These are phyloP conservation scores for Catharus minimus DNA, from an alignment of 2,113 vertebrate species.

Conservation along the genomic window DNA sequence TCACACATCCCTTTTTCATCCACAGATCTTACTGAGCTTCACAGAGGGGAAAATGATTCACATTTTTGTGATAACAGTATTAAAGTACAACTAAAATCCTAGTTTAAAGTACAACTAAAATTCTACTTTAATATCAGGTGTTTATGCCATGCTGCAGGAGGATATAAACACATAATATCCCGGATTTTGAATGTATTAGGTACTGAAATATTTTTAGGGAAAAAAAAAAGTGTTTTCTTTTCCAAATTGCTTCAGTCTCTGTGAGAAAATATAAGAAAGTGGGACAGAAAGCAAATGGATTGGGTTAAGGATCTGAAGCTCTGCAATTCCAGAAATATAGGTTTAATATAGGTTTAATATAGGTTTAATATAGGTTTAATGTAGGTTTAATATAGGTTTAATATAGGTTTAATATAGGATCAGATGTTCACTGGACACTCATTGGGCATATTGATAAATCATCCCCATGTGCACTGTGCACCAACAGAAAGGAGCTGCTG, in stretches of 20 bases:
- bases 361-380: too few species aligned
- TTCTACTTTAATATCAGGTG: background rate
- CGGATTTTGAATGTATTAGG: background rate
- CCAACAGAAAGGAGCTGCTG: background rate
- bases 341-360: background rate
- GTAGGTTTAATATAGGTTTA: background rate
- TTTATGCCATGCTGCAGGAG: background rate
- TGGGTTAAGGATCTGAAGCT: background rate
- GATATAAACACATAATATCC: background rate
- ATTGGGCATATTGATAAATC: background rate
- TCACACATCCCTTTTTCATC: background rate
- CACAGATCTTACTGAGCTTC: background rate
- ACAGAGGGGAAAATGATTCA: background rate
- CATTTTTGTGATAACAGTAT: background rate
- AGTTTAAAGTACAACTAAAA: background rate
- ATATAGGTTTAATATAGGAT: background rate
- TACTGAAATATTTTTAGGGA: background rate
- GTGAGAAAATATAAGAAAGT: background rate
- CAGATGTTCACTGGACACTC: background rate
- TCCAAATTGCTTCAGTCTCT: background rate
- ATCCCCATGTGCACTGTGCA: background rate
- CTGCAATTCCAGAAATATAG: background rate
- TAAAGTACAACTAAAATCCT: background rate
- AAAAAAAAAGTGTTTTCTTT: background rate
- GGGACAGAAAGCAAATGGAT: background rate